phyloP scores from a whole-genome alignment of 2,113 vertebrate genomes.

The Salvator merianae region DNA sequence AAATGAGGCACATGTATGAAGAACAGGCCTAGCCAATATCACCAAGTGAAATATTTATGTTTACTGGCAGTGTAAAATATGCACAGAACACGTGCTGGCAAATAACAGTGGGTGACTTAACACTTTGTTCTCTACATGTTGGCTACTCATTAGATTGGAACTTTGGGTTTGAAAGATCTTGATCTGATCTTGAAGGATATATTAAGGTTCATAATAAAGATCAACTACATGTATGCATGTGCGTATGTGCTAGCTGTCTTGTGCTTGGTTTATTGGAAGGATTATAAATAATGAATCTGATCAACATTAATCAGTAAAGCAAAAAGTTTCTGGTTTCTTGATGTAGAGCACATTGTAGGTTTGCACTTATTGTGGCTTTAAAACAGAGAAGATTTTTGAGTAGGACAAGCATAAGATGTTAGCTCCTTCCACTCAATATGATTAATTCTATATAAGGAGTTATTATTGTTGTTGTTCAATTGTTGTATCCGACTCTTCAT shows the following conservation, averaged over 20 bases:
- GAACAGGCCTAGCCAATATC: background rate
- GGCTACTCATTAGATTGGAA: background rate
- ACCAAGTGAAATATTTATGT: background rate
- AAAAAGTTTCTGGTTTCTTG: background rate
- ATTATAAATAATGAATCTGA: too few relatives aligned
- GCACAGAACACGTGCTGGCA: too few relatives aligned
- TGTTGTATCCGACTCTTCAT: too few relatives aligned
- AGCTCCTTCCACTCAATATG: background rate
- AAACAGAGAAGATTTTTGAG: background rate
- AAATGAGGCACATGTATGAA: background rate
- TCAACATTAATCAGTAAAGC: background rate
- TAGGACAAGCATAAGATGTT: background rate
- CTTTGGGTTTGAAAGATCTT: background rate
- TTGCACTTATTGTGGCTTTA: background rate
- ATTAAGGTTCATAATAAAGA: too few relatives aligned
- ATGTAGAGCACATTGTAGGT: background rate
- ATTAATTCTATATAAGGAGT: too few relatives aligned
- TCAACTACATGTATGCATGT: too few relatives aligned
- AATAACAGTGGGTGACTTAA: background rate
- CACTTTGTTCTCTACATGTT: background rate
- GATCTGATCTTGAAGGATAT: background rate
- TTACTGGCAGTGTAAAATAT: background rate
- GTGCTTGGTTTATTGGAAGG: too few relatives aligned
- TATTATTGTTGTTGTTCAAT: too few relatives aligned
- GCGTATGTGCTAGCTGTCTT: too few relatives aligned